Base-by-base conservation (phyloP, 2,797 vertebrate species). In the Enteromius anoplus region DNA sequence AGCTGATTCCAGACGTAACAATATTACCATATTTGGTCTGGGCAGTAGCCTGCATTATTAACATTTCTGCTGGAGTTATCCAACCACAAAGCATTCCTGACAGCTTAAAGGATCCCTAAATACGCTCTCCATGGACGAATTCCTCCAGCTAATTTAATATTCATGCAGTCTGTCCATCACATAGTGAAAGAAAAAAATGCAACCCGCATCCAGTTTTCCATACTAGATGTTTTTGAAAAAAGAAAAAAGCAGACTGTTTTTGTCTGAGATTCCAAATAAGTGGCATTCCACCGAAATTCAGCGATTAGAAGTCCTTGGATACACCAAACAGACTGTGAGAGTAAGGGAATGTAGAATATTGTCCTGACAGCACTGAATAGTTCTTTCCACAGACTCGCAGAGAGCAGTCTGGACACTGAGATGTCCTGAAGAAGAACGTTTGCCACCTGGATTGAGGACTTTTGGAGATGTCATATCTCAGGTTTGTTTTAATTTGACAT, bases 1-100 rank as follows among this genome's bases (percentile, higher is more conserved):
- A 93, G 93, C 95, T 94, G 94, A 95, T 94, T 95, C 95, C 95
- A 97, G 96, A 99, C 96, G 97, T 98, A 98, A 98, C 96, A 96
- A 96, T 97, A 98, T 98, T 94, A 92, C 97, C 97, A 98, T 99
- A 99, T 98, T 98, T 98, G 97, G 97, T 98, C 97, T 96, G 96
- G 60, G 97, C 96, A 97, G 96, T 96, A 97, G 97, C 94, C 94
- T 93, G 94, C 97, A 96, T 98, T 98, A 98, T 97, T 97, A 95
- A 96, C 97, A 99, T 97, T 97, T 97, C 93, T 96, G 90, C 92
- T 90, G 94, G 95, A 96, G 95, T 96, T 96, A 96, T 95, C 95
- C 96, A 96, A 97, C 97, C 97, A 95, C 97, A 97, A 96, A 96
- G 96, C 96, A 97, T 98, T 98, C 96, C 96, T 97, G 96, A 97